phyloP scores from a whole-genome alignment of 1,140 invertebrate genomes.

The Trichogramma pretiosum region DNA sequence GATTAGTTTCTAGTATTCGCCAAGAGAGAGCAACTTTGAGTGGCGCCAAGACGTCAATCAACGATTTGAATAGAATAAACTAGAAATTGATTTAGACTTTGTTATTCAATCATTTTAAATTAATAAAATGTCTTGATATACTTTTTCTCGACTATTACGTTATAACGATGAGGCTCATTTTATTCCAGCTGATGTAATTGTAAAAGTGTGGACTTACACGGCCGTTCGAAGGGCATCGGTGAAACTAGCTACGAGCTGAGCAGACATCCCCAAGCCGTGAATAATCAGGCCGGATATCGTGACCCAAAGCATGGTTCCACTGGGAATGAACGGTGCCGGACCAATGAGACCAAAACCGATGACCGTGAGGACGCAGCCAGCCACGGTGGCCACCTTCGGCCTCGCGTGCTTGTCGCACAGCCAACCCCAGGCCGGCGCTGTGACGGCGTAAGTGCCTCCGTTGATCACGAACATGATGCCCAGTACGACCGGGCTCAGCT shows the following conservation, averaged over 20 bases:
- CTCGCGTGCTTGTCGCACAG: slow-evolving; percentile 59
- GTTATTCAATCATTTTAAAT: too few relatives aligned
- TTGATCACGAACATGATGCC: slow-evolving; percentile 83
- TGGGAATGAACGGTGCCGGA: slow-evolving; percentile 62
- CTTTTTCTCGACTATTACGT: too few relatives aligned
- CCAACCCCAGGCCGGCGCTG: slow-evolving; percentile 73
- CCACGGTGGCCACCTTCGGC: slow-evolving; percentile 60
- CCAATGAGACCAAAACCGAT: slow-evolving; percentile 64
- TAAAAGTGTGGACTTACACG: slow-evolving; percentile 60
- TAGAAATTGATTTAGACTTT: too few relatives aligned
- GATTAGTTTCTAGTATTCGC: too few relatives aligned
- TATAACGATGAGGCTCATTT: too few relatives aligned
- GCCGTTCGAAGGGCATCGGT: slow-evolving; percentile 68
- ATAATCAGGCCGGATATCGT: slow-evolving; percentile 61
- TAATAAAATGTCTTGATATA: too few relatives aligned
- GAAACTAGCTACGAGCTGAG: slow-evolving; percentile 71
- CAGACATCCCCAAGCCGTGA: slow-evolving; percentile 72
- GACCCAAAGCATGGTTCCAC: slow-evolving; percentile 56
- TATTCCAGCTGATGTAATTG: too few relatives aligned
- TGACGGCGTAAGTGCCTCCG: slow-evolving; percentile 73
- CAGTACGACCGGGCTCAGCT: slow-evolving; percentile 62
- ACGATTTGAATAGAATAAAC: too few relatives aligned
- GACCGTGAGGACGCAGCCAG: slow-evolving; percentile 58
- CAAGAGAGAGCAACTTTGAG: too few relatives aligned
- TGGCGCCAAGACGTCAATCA: too few relatives aligned